Conservation (phyloP, 53 echinoderm and acorn worm genomes). For the Glandiceps talaboti region DNA sequence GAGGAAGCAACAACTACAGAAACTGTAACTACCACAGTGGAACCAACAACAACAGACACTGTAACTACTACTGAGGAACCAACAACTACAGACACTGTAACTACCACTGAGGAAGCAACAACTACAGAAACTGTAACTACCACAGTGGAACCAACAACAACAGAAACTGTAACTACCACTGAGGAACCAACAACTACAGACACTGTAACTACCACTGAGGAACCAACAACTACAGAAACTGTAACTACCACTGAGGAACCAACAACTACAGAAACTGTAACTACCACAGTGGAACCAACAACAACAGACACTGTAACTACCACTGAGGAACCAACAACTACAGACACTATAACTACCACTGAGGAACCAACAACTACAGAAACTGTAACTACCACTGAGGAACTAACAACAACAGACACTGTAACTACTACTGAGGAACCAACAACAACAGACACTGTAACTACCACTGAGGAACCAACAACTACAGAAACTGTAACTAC, state of each 20-base stretch:
- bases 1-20: neutral
- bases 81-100: neutral
- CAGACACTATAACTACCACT: too few relatives aligned
- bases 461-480: too few relatives aligned
- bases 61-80: neutral
- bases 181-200: neutral
- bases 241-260: neutral
- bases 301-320: neutral
- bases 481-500: too few relatives aligned
- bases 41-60: too few relatives aligned
- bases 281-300: neutral
- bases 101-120: neutral
- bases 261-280: too few relatives aligned
- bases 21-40: neutral
- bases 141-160: neutral
- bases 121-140: neutral
- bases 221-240: neutral
- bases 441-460: too few relatives aligned
- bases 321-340: too few relatives aligned
- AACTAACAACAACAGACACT: too few relatives aligned
- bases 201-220: neutral
- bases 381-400: too few relatives aligned
- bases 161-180: neutral
- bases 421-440: too few relatives aligned
- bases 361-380: too few relatives aligned